phyloP scores from a whole-genome alignment of 2,113 vertebrate genomes.

The Vidua chalybeata region DNA sequence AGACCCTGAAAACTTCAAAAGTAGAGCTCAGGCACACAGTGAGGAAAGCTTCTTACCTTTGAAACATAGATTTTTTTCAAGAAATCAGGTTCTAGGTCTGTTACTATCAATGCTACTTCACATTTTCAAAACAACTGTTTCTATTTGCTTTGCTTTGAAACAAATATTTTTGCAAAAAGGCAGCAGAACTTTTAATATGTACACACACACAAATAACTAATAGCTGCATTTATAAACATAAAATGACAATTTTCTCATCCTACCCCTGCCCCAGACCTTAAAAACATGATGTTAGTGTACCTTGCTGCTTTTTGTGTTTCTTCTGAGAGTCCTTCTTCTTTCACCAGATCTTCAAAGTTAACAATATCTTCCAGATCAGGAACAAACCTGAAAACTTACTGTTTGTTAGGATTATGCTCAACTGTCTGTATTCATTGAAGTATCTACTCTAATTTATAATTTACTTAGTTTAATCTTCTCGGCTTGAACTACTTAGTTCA shows the following conservation, averaged over 20 bases:
- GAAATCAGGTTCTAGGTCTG: not conserved
- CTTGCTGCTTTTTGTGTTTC: slow-evolving; percentile 92
- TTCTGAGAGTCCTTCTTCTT: slow-evolving; percentile 93
- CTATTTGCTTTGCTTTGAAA: not conserved
- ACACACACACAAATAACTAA: not conserved
- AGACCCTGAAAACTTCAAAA: not conserved
- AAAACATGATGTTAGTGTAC: slow-evolving; percentile 61
- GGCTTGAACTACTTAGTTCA: not conserved
- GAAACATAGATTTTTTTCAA: not conserved
- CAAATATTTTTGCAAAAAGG: not conserved
- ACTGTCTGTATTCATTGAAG: not conserved
- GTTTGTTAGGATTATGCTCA: slow-evolving; percentile 5
- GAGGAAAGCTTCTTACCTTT: not conserved
- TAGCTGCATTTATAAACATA: not conserved
- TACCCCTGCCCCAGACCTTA: not conserved
- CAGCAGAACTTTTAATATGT: not conserved
- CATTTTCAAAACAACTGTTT: not conserved
- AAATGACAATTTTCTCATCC: not conserved
- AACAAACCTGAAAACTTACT: slow-evolving; percentile 85
- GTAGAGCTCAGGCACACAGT: accelerated
- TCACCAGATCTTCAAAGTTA: slow-evolving; percentile 98
- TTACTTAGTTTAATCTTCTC: not conserved
- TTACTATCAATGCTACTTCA: not conserved
- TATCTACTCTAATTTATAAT: not conserved
- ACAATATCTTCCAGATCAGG: slow-evolving; percentile 98